Evolutionary conservation across 2,797 vertebrate genomes (phyloP), one percentile per base, ranked within the genome.

Genomic region (Myripristis murdjan): DNA sequence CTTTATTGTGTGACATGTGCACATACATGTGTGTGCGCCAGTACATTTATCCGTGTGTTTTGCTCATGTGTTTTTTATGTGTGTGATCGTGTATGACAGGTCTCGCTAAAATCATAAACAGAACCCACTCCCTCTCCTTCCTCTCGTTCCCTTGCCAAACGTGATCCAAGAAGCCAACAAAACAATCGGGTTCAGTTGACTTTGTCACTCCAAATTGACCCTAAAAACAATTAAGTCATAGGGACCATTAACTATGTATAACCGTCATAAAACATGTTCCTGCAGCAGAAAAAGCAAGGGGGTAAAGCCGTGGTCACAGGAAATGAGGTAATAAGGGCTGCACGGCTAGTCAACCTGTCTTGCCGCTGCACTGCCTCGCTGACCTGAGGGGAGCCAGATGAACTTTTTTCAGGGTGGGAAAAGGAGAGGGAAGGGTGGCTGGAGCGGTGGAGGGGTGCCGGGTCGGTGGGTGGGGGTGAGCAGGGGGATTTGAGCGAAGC

Each of bases 311-410:
- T 93, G 93, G 92, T 93, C 92, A 94, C 87, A 93, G 93, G 92
- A 94, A 94, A 95, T 95, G 92, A 95, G 90, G 92, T 94, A 93
- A 95, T 93, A 93, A 92, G 87, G 86, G 90, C 85, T 91, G 83
- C 85, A 91, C 86, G 84, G 92, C 90, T 82, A 94, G 93, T 93
- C 91, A 92, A 93, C 91, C 91, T 90, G 90, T 86, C 90, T 87
- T 86, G 75, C 89, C 43, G 82, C 74, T 82, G 79, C 78, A 84
- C 68, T 66, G 87, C 85, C 73, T 82, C 43, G 26, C 83, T 91
- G 90, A 91, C 90, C 90, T 87, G 88, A 91, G 88, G 87, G 87
- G 88, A 89, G 89, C 89, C 89, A 89, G 84, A 88, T 89, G 87
- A 91, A 89, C 67, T 75, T 78, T 66, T 46, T 70, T n/a, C 5